These are phyloP conservation scores for Amphipoea oculea DNA, from an alignment of 2,888 invertebrate species.

Conservation along the genomic window DNA sequence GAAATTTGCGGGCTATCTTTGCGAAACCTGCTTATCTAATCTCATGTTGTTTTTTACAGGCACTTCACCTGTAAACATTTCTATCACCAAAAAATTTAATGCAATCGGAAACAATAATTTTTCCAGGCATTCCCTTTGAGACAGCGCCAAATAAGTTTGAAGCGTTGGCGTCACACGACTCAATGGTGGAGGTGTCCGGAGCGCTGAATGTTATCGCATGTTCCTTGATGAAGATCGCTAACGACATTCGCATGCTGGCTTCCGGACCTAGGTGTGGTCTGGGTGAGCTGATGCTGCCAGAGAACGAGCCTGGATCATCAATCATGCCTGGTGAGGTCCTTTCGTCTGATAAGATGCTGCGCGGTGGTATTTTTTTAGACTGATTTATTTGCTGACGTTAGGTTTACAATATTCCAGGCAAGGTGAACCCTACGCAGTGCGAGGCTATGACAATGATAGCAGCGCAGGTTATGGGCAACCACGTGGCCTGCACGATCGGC, in stretches of 20 bases:
- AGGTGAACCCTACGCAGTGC: conserved; percentile 99
- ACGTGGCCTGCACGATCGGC: conserved; percentile 97
- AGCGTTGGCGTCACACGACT: conserved; percentile 97
- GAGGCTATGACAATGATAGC: conserved; percentile 99
- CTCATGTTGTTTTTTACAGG: not conserved
- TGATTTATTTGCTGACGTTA: conserved; percentile 1
- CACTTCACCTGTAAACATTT: not conserved
- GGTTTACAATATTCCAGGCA: conserved; percentile 90
- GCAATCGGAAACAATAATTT: not conserved
- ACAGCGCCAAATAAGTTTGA: conserved; percentile 99
- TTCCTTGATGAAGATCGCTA: conserved; percentile 98
- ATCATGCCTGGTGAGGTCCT: conserved; percentile 97
- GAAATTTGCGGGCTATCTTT: not conserved
- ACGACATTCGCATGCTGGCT: conserved; percentile 97
- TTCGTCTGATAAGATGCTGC: not conserved
- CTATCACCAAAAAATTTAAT: too few relatives aligned
- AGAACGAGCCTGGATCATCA: conserved; percentile 99
- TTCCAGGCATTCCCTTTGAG: conserved; percentile 94
- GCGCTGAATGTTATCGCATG: conserved; percentile 97
- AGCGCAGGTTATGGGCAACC: conserved; percentile 99
- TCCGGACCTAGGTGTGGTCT: conserved; percentile 99
- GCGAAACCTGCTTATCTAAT: not conserved
- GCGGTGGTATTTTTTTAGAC: not conserved
- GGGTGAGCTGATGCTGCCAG: conserved; percentile 97
- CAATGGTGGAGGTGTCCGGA: conserved; percentile 98